These are phyloP conservation scores for Spongilla lacustris DNA, from an alignment of 37 sponge, comb jelly and placozoan genomes.

Conservation along the genomic window DNA sequence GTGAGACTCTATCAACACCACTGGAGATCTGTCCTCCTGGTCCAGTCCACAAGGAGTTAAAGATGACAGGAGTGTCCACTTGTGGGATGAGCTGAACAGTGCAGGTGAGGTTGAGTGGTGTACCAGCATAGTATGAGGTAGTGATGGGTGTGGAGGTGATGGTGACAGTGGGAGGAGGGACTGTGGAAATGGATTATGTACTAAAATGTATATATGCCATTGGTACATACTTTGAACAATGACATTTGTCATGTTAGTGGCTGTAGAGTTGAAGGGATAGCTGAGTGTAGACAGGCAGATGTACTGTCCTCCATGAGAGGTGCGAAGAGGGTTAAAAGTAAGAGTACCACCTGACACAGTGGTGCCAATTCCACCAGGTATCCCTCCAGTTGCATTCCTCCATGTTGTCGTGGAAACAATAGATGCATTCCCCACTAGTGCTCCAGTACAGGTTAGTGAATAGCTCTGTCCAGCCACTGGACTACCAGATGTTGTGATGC, in stretches of 20 bases:
- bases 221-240: no score
- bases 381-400: not conserved
- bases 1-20: no score
- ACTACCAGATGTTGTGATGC: constrained; percentile 4
- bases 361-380: not conserved
- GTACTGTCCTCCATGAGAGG: constrained; percentile 53
- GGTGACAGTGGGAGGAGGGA: no score
- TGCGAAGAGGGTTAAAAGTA: constrained; percentile 14
- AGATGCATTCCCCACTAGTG: not conserved
- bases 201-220: no score
- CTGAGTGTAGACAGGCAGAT: not conserved
- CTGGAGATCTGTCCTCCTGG: no score
- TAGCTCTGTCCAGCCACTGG: constrained; percentile 25
- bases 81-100: no score
- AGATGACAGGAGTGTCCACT: no score
- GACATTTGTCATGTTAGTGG: not conserved
- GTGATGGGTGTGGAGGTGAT: no score
- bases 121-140: no score
- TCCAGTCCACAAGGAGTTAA: no score
- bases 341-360: not conserved
- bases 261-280: not conserved
- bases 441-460: constrained; percentile 34
- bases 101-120: no score
- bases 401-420: not conserved
- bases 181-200: no score